Percentiles rank a stretch among this genome's conserved stretches.
Conservation (phyloP, 2,888 invertebrate genomes). For the Metacarcinus magister region DNA sequence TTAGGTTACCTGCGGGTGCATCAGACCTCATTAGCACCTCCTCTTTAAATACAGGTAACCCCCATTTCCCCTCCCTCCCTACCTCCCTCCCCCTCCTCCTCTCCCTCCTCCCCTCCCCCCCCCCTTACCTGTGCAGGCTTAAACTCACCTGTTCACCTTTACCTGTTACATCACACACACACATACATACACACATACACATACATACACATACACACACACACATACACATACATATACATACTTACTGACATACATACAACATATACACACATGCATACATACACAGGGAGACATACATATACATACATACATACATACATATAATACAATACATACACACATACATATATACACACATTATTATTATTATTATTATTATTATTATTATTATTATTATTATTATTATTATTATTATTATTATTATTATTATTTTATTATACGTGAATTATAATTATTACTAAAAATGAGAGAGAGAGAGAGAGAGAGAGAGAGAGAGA, state of each 20-base stretch:
- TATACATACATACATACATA: not conserved
- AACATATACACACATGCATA: too few relatives aligned
- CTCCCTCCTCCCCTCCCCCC: too few relatives aligned
- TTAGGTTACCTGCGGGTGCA: not conserved
- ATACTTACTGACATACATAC: not conserved
- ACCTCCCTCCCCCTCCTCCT: too few relatives aligned
- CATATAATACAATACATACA: too few relatives aligned
- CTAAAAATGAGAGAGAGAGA: too few relatives aligned
- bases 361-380: not conserved
- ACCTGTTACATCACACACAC: not conserved
- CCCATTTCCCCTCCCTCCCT: too few relatives aligned
- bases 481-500: too few relatives aligned
- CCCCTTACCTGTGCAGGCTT: too few relatives aligned
- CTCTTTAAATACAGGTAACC: too few relatives aligned
- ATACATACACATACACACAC: not conserved
- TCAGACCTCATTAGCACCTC: too few relatives aligned
- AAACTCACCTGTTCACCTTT: not conserved
- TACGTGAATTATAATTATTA: not conserved
- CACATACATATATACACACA: not conserved
- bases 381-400: not conserved
- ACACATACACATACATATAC: not conserved
- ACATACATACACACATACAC: constrained; percentile 51
- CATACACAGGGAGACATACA: too few relatives aligned
- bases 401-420: too few relatives aligned
- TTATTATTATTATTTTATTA: not conserved